Evolutionary conservation across 1,140 invertebrate genomes (phyloP).

Genomic region (Hyles euphorbiae): DNA sequence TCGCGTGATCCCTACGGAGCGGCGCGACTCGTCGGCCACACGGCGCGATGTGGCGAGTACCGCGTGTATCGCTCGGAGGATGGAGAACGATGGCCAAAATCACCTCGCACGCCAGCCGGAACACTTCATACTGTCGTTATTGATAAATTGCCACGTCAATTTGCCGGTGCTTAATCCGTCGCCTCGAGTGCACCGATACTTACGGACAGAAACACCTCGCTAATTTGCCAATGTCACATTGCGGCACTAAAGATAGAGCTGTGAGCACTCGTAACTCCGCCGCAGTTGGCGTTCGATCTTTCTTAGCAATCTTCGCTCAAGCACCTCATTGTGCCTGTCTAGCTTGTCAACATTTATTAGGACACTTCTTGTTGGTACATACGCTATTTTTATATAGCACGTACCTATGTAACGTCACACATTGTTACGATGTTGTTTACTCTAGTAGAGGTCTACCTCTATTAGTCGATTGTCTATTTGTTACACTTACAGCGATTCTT

Average conservation of each 20-base stretch:
- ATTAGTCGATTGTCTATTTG: no score
- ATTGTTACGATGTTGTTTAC: no score
- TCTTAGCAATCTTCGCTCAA: not conserved
- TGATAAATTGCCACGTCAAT: constrained; percentile 66
- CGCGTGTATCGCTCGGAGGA: constrained; percentile 20
- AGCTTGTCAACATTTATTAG: not conserved
- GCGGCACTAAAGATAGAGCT: constrained; percentile 8
- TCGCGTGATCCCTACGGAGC: no score
- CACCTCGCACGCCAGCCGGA: constrained; percentile 44
- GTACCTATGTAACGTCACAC: no score
- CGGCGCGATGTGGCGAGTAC: not conserved
- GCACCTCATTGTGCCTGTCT: not conserved
- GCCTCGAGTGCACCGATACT: constrained; percentile 32
- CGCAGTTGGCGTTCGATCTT: not conserved
- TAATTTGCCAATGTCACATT: constrained; percentile 36
- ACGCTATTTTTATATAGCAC: no score
- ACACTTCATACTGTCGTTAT: constrained; percentile 66
- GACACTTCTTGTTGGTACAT: not conserved
- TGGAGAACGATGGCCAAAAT: constrained; percentile 46
- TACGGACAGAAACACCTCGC: constrained; percentile 11
- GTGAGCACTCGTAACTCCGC: no score
- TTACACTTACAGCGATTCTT: no score
- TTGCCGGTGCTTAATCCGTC: constrained; percentile 39
- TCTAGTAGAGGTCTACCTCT: no score
- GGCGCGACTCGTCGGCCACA: no score